Conservation (phyloP, 2,797 vertebrate species). For the Poecilia picta region DNA sequence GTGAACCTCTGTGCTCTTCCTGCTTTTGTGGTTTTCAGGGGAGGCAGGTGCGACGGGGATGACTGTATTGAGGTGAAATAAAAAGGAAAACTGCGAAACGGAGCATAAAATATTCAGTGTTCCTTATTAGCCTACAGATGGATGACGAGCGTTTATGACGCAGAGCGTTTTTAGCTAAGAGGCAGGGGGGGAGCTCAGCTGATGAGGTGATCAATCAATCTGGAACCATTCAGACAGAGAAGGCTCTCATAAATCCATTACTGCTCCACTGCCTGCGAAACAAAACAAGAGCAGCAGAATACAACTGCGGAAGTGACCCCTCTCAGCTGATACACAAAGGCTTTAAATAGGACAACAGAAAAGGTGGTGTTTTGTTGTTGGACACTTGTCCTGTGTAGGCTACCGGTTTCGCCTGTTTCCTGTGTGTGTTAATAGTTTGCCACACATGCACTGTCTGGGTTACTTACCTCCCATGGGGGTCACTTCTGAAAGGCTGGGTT, state of each 20-base stretch:
- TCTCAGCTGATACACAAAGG: constrained; percentile 65
- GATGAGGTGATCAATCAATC: constrained; percentile 15
- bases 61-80: constrained; percentile 1
- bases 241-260: constrained; percentile 3
- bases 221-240: constrained; percentile 7
- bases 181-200: constrained; percentile 25
- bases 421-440: constrained; percentile 70
- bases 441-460: constrained; percentile 61
- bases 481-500: constrained; percentile 41
- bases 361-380: constrained; percentile 58
- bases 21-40: constrained; percentile 18
- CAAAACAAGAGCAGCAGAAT: constrained; percentile 35
- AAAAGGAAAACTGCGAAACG: constrained; percentile 1
- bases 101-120: constrained; percentile 41
- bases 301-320: constrained; percentile 37
- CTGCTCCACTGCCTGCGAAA: constrained; percentile 33
- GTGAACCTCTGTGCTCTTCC: background rate
- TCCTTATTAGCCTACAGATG: constrained; percentile 24
- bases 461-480: constrained; percentile 53
- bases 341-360: constrained; percentile 44
- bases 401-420: constrained; percentile 79
- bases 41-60: background rate
- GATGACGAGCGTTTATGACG: constrained; percentile 26
- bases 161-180: constrained; percentile 21
- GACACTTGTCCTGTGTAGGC: constrained; percentile 74